Evolutionary conservation across 2,113 vertebrate genomes (phyloP).

Genomic region (Sialia sialis): DNA sequence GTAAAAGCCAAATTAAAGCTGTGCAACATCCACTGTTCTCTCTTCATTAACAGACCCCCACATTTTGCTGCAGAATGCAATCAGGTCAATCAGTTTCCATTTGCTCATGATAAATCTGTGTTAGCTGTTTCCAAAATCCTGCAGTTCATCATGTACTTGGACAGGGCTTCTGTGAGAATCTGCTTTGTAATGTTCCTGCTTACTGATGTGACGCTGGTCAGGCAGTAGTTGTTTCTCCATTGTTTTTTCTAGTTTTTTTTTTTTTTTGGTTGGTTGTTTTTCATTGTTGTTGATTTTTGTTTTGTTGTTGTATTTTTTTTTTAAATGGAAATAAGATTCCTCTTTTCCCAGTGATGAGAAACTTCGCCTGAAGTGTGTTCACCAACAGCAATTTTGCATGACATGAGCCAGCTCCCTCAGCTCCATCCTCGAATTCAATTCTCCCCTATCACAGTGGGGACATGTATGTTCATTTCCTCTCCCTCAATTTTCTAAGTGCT

Average conservation of each 20-base stretch:
- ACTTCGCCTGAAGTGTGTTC: not conserved
- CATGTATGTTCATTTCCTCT: not conserved
- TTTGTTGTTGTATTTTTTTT: too few relatives aligned
- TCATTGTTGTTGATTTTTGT: too few relatives aligned
- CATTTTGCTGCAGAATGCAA: not conserved
- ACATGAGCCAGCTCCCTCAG: not conserved
- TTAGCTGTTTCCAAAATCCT: not conserved
- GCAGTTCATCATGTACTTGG: not conserved
- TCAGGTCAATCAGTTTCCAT: not conserved
- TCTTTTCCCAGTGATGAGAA: not conserved
- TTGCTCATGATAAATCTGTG: not conserved
- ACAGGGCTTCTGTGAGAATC: not conserved
- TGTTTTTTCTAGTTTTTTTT: not conserved
- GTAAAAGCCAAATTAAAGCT: not conserved
- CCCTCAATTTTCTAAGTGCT: not conserved
- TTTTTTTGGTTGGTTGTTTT: too few relatives aligned
- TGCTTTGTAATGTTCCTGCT: not conserved
- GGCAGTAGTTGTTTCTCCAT: not conserved
- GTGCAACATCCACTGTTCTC: not conserved
- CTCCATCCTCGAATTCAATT: not conserved
- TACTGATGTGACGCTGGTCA: not conserved
- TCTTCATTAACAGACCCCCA: not conserved
- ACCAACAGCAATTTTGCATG: not conserved
- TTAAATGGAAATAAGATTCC: not conserved
- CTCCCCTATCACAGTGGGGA: not conserved